phyloP scores from a whole-genome alignment of 2,888 invertebrate species.

The Hydrotaea diabolus region DNA sequence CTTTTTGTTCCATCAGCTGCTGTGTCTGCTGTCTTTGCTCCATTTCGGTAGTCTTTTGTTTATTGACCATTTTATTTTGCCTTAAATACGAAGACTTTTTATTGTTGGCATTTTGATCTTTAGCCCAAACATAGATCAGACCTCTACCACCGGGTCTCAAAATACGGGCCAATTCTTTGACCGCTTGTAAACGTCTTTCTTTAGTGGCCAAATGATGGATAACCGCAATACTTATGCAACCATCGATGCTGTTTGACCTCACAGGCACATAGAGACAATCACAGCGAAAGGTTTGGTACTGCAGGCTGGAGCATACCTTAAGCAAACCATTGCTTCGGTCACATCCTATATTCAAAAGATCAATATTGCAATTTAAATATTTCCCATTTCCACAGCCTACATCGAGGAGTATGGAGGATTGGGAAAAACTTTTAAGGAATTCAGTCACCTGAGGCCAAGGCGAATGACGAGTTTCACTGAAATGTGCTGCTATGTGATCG shows the following conservation, averaged over 20 bases:
- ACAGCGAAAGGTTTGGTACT: constrained; percentile 87
- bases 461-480: constrained; percentile 95
- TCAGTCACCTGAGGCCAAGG: constrained; percentile 95
- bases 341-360: constrained; percentile 86
- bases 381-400: constrained; percentile 99
- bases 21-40: constrained; percentile 75
- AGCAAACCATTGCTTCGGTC: constrained; percentile 88
- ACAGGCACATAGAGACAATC: constrained; percentile 90
- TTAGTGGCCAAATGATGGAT: constrained; percentile 95
- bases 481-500: constrained; percentile 96
- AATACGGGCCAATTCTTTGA: constrained; percentile 89
- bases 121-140: constrained; percentile 98
- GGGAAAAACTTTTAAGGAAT: constrained; percentile 86
- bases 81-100: constrained; percentile 87
- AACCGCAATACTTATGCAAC: constrained; percentile 96
- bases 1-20: constrained; percentile 65
- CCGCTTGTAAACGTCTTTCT: constrained; percentile 87
- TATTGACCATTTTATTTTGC: constrained; percentile 82
- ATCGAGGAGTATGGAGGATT: constrained; percentile 90
- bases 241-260: constrained; percentile 86
- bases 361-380: constrained; percentile 84
- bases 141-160: constrained; percentile 88
- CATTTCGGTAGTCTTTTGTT: constrained; percentile 78
- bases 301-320: constrained; percentile 83
- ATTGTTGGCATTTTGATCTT: constrained; percentile 87